phyloP scores from a whole-genome alignment of 2,797 vertebrate genomes.

The Sebastes hubbsi region DNA sequence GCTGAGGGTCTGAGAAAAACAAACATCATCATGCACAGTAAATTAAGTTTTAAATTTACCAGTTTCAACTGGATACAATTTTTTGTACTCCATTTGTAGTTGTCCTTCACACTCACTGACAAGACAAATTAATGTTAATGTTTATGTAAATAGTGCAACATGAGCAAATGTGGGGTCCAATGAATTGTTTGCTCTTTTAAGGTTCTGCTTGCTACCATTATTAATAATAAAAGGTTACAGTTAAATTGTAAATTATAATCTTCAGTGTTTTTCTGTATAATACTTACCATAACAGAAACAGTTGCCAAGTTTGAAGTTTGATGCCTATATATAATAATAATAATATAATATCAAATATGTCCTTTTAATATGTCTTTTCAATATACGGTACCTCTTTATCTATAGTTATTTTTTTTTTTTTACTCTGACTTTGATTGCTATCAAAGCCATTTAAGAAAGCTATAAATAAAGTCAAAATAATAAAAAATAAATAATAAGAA shows the following conservation, averaged over 20 bases:
- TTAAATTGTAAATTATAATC: neutral
- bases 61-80: neutral
- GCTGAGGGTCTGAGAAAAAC: constrained; percentile 17
- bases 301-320: neutral
- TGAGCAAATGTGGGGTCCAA: neutral
- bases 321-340: neutral
- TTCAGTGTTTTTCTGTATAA: neutral
- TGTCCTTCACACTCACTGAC: neutral
- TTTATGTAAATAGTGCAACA: neutral
- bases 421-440: neutral
- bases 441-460: neutral
- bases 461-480: neutral
- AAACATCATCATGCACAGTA: neutral
- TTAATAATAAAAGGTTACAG: neutral
- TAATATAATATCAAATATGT: neutral
- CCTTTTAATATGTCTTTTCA: neutral
- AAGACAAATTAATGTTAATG: neutral
- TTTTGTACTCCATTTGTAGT: neutral
- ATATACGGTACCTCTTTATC: neutral
- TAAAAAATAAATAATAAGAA: neutral
- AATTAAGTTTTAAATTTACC: neutral
- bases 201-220: neutral
- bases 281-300: neutral
- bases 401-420: neutral
- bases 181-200: neutral